Evolutionary conservation across 2,113 vertebrate species (phyloP), one percentile per base, ranked within the genome.

Genomic region (Pavo muticus): DNA sequence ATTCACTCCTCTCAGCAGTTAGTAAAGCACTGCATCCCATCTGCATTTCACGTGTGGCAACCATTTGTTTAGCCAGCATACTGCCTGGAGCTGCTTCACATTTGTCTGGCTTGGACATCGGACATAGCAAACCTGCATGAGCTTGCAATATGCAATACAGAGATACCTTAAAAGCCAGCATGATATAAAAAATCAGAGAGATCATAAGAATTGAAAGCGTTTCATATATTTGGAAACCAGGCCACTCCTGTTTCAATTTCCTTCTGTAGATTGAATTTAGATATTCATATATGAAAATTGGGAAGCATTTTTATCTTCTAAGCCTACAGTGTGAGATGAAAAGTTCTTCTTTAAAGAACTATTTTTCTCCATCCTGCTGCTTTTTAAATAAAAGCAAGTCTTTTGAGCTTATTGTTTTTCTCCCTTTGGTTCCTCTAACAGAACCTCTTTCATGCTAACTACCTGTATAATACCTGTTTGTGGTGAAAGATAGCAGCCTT

Each of bases 261-360:
- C 86, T 80, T 65, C 88, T 93, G 88, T 54, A 95, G 93, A 95
- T 94, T 94, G 88, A 93, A 81, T 96, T 95, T 90, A 94, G 95
- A 94, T 93, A 96, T 91, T 94, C 79, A 93, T 91, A 59, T 84
- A 88, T 96, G 85, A 94, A 95, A 91, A 94, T 81, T 81, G 88
- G 69, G 86, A 94, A 75, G 44, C 76, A 50, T 94, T 95, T 95
- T 91, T 92, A 87, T 95, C 93, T 95, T 91, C 90, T 90, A 37
- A 88, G 79, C 67, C 83, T 86, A 45, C 72, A 56, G 64, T 65
- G 86, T 61, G 93, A 96, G 93, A 95, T 97, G 94, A 96, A 94
- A 95, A 88, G 79, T 88, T 81, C 70, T 81, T 77, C 79, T 95
- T 90, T 94, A 86, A 94, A 95, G 76, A 45, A 68, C 65, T 75